Conservation (phyloP, 2,113 vertebrate genomes). For the Siniperca knerii region DNA sequence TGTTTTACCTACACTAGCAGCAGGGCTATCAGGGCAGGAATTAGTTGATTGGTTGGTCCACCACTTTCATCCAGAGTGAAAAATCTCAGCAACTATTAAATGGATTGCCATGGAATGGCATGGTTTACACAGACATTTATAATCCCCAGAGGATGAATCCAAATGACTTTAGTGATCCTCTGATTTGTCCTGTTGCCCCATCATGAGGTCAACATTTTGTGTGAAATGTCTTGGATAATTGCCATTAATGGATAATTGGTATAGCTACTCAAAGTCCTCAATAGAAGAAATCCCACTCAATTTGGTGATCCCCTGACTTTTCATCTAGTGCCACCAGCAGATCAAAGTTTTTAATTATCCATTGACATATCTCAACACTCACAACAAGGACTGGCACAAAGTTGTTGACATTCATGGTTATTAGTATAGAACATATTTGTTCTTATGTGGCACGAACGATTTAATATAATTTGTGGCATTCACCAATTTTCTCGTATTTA, state of each 20-base stretch:
- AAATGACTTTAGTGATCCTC: neutral
- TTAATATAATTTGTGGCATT: neutral
- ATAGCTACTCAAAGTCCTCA: neutral
- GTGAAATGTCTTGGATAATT: neutral
- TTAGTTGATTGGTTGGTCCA: neutral
- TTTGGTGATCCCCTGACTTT: no score
- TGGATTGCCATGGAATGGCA: neutral
- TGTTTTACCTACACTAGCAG: neutral
- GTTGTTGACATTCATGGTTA: neutral
- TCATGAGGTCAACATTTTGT: neutral
- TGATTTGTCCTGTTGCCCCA: neutral
- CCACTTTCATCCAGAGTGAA: neutral
- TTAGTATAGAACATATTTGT: neutral
- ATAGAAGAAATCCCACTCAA: neutral
- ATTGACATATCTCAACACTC: neutral
- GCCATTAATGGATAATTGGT: neutral
- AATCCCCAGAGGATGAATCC: neutral
- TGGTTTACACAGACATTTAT: neutral
- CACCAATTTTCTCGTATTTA: no score
- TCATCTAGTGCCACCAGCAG: no score
- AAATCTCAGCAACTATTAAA: neutral
- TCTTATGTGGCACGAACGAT: neutral
- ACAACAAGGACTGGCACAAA: neutral
- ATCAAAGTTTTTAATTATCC: no score
- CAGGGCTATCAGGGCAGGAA: neutral